Base-by-base conservation (phyloP, 2,888 invertebrate species). In the Creontiades dilutus region DNA sequence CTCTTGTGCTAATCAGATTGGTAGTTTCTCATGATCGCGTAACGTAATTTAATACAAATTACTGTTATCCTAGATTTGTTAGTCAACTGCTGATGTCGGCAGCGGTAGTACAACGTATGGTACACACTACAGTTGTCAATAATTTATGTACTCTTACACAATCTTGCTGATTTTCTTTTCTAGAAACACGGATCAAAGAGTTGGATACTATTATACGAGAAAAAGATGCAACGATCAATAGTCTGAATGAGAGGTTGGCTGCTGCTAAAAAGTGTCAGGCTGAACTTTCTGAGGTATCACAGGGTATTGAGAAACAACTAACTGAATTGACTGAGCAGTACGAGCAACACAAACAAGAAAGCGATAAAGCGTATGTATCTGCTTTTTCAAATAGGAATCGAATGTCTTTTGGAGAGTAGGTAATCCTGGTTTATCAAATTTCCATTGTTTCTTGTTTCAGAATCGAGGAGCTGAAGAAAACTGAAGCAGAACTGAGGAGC, bases 211-310 rank as follows among this genome's bases (percentile, higher is more conserved):
- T 95, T 92, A 93, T 96, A 9, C 94, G 94, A 16, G 95, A 96
- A 91, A 94, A 94, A 90, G 95, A 95, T 91, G 94, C 94, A 28
- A 96, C 97, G 93, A 94, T 96, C 16, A 95, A 95, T 91, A 95
- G 96, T 0, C 93, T 97, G 0, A 94, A 95, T 91, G 95, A 96
- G 92, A 97, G 98, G 93, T 93, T 98, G 85, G 95, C 95, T 92
- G 95, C 95, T 61, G 94, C 96, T 0, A 96, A 96, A 92, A 96
- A 96, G 92, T 97, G 97, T 92, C 95, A 96, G 14, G 96, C 96
- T 92, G 97, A 98, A 93, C 98, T 97, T 93, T 96, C 96, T 92
- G 96, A 96, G 92, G 96, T 98, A 92, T 96, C 98, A 0, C 96
- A 97, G 93, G 95, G 95, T 91, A 95, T 97, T 23, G 98, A 98